Evolutionary conservation across 2,797 vertebrate genomes (phyloP).

Genomic region (Rhadinocentrus ornatus): DNA sequence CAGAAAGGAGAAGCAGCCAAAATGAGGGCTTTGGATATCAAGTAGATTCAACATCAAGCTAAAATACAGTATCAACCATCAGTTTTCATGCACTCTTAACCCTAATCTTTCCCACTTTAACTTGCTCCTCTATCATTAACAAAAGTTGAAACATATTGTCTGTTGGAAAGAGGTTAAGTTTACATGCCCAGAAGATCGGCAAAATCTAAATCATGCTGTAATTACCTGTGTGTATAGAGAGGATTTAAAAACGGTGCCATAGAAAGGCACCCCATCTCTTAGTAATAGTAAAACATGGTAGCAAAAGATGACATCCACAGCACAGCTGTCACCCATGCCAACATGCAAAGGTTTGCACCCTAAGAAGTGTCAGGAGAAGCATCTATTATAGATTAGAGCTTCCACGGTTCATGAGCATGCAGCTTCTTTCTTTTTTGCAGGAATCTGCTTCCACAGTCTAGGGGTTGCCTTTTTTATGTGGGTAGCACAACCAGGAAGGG

Average conservation of each 20-base stretch:
- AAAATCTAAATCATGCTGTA: neutral
- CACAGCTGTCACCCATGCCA: constrained; percentile 25
- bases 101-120: neutral
- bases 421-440: constrained; percentile 7
- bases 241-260: neutral
- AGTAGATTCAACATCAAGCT: constrained; percentile 46
- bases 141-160: neutral
- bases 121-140: neutral
- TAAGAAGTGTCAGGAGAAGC: constrained; percentile 25
- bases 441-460: constrained; percentile 31
- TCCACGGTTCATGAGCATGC: neutral
- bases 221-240: neutral
- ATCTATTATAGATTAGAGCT: constrained; percentile 37
- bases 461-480: constrained; percentile 45
- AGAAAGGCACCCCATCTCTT: constrained; percentile 7
- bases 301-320: constrained; percentile 10
- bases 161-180: neutral
- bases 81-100: neutral
- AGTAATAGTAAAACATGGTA: constrained; percentile 16
- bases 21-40: constrained; percentile 60
- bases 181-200: neutral
- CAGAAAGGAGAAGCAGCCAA: constrained; percentile 59
- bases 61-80: constrained; percentile 16
- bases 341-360: constrained; percentile 28
- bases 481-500: constrained; percentile 66